Conservation (phyloP, 2,888 invertebrate genomes). For the Tromatobia lineatoria region DNA sequence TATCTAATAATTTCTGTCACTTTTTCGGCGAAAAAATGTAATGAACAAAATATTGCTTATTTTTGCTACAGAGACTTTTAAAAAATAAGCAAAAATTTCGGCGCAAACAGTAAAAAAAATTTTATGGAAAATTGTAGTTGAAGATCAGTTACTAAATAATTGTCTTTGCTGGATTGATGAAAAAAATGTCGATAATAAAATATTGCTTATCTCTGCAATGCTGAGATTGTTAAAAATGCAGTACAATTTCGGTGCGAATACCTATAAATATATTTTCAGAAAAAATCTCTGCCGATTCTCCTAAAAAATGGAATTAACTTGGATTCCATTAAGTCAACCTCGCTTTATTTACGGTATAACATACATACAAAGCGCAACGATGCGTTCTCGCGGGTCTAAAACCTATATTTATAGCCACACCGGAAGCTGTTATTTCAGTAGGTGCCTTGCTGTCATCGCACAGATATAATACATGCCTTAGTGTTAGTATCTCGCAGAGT, state of each 20-base stretch:
- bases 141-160: too few species aligned
- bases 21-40: too few species aligned
- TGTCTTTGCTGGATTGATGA: too few species aligned
- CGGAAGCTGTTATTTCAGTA: constrained; percentile 29
- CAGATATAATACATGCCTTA: constrained; percentile 7
- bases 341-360: neutral
- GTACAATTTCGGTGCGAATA: neutral
- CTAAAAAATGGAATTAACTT: neutral
- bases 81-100: too few species aligned
- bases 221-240: too few species aligned
- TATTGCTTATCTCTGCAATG: too few species aligned
- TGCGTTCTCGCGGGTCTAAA: neutral
- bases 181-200: too few species aligned
- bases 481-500: constrained; percentile 2
- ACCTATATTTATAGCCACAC: constrained; percentile 30
- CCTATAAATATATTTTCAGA: neutral
- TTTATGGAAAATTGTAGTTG: too few species aligned
- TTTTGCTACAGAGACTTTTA: too few species aligned
- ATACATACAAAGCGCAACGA: neutral
- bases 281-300: neutral
- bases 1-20: too few species aligned
- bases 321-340: neutral
- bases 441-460: constrained; percentile 7
- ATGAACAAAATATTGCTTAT: too few species aligned
- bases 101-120: too few species aligned